A percentile compares a stretch with the other conserved stretches of the same genome.
Conservation (phyloP, 2,797 vertebrate genomes). For the Epinephelus coioides region DNA sequence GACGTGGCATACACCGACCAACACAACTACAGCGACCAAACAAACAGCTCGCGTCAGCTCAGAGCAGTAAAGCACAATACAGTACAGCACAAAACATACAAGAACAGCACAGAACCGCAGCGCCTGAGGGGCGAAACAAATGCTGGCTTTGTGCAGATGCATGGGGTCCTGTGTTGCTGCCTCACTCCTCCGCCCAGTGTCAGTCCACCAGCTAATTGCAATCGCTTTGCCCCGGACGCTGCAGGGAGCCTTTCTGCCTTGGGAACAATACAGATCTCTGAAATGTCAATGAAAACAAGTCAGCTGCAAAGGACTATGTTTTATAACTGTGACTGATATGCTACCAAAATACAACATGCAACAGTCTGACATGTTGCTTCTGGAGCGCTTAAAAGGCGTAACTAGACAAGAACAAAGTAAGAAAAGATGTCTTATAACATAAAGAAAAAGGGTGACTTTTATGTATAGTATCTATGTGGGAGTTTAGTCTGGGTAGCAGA, state of each 20-base stretch:
- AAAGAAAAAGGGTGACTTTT: background rate
- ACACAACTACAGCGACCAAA: constrained; percentile 11
- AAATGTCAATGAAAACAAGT: constrained; percentile 57
- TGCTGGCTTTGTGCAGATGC: constrained; percentile 43
- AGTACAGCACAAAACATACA: constrained; percentile 6
- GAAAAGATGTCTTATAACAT: background rate
- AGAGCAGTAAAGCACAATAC: background rate
- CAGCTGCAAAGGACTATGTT: constrained; percentile 24
- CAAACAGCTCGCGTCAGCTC: constrained; percentile 2
- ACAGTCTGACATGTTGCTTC: background rate
- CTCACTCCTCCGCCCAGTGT: constrained; percentile 36
- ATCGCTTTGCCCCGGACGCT: constrained; percentile 27
- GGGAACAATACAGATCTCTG: constrained; percentile 45
- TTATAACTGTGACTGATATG: constrained; percentile 7
- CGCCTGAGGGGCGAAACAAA: constrained; percentile 28
- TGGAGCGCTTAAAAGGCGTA: background rate
- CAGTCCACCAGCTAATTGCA: constrained; percentile 58
- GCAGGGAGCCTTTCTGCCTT: constrained; percentile 40
- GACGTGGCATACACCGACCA: background rate
- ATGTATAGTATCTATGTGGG: constrained; percentile 4
- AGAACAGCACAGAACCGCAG: constrained; percentile 28
- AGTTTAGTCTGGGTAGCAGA: constrained; percentile 38
- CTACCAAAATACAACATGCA: background rate
- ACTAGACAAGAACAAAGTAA: background rate
- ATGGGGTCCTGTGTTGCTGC: constrained; percentile 22